Base-by-base conservation (phyloP, 2,888 invertebrate species). In the Oxyteleia sp. region DNA sequence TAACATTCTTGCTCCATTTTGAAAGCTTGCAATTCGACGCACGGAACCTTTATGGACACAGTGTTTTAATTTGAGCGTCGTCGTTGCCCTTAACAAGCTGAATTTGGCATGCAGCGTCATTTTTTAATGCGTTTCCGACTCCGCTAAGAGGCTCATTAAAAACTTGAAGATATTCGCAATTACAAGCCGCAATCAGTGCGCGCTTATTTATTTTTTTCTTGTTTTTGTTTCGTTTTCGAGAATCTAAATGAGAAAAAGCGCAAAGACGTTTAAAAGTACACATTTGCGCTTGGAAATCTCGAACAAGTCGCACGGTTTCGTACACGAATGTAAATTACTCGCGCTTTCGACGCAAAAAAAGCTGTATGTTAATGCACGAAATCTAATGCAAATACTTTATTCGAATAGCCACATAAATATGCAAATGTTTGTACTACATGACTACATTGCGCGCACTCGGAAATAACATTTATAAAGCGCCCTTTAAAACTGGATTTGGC, bases 1-100 rank as follows among this genome's bases (percentile, higher is more conserved):
- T 82, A 78, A 82, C 82, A 74, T 83, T 83, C 61, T 68, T 68
- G 78, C 69, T 83, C 74, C 74, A 69, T 83, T 83, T 79, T 61
- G 68, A 83, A 79, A 79, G 72, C 78, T 64, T 35, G 59, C 72
- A 35, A 72, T 71, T 49, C 55, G 20, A 43, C 63, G 82, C 43
- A 15, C 64, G 49, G 10, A 53, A 59, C 63, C 47, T 76, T 82
- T 71, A 76, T 59, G 76, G 57, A 32, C 74, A 11, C 83, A 7
- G 69, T 51, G 69, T 79, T 83, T 83, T 83, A 83, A 83, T 83
- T 79, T 83, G 69, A 57, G 63, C 59, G 43, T 61, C 61, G 55
- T 64, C 80, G 74, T 59, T 53, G 71, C 57, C 69, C 63, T 51
- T 80, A 76, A 75, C 76, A 76, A 80, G 76, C 71, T 76, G 80